Percentiles rank a stretch among this genome's conserved stretches.
phyloP scores from a whole-genome alignment of 2,888 invertebrate species.

The Phengaris arion region DNA sequence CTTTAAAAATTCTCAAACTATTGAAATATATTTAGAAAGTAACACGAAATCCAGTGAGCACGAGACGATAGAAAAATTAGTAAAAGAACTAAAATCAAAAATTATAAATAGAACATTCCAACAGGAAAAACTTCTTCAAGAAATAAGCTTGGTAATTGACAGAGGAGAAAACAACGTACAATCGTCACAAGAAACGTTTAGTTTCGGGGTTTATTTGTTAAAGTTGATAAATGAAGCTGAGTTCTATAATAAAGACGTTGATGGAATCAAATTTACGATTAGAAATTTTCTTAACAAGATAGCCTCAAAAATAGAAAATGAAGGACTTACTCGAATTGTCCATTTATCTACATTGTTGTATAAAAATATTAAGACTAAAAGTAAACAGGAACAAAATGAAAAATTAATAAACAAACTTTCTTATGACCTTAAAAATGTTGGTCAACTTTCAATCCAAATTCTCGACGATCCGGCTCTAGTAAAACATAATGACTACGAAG shows the following conservation, averaged over 20 bases:
- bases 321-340: not conserved
- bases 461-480: not conserved
- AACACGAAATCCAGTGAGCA: not conserved
- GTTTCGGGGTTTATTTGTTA: not conserved
- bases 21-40: not conserved
- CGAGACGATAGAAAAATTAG: conserved; percentile 2
- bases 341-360: not conserved
- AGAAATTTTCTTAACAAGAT: not conserved
- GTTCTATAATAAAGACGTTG: not conserved
- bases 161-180: not conserved
- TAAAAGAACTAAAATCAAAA: conserved; percentile 3
- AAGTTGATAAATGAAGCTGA: not conserved
- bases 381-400: conserved; percentile 9
- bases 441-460: not conserved
- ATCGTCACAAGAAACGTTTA: not conserved
- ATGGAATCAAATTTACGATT: not conserved
- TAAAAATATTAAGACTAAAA: not conserved
- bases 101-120: not conserved
- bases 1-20: not conserved
- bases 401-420: not conserved
- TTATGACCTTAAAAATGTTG: not conserved
- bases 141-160: not conserved
- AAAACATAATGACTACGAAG: conserved; percentile 1
- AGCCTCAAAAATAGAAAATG: not conserved
- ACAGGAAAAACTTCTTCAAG: conserved; percentile 19